A percentile compares a stretch with the other conserved stretches of the same genome.
phyloP scores from a whole-genome alignment of 2,888 invertebrate genomes.

The Pseudoips prasinana region DNA sequence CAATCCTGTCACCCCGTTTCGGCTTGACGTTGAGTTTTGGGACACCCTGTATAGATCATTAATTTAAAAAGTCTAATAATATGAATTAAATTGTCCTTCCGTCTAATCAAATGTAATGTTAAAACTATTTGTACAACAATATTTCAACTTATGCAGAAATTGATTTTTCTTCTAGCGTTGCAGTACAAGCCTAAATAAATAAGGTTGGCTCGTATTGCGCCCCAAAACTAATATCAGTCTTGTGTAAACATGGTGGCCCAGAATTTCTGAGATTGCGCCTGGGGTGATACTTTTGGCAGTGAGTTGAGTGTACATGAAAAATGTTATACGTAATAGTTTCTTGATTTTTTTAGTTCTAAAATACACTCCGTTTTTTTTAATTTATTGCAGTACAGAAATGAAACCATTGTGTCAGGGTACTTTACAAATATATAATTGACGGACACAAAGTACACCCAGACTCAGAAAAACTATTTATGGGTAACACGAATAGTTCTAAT shows the following conservation, averaged over 20 bases:
- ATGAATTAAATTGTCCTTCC: too few relatives aligned
- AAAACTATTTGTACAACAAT: slow-evolving; percentile 16
- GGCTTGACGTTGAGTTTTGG: too few relatives aligned
- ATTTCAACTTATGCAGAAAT: slow-evolving; percentile 22
- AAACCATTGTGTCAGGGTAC: too few relatives aligned
- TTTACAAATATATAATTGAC: too few relatives aligned
- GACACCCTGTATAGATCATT: too few relatives aligned
- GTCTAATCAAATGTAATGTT: not conserved
- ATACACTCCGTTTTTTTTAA: too few relatives aligned
- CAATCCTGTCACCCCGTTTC: too few relatives aligned
- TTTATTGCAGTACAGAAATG: too few relatives aligned
- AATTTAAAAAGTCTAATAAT: too few relatives aligned
- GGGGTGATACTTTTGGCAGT: slow-evolving; percentile 40
- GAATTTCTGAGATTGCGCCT: slow-evolving; percentile 48
- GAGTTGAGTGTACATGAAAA: slow-evolving; percentile 31
- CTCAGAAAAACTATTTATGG: too few relatives aligned
- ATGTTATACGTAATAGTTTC: slow-evolving; percentile 25
- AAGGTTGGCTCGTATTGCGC: slow-evolving; percentile 38
- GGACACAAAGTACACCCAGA: too few relatives aligned
- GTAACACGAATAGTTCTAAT: too few relatives aligned
- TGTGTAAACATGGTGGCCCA: slow-evolving; percentile 45
- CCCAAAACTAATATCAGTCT: slow-evolving; percentile 54
- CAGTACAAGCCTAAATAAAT: slow-evolving; percentile 45
- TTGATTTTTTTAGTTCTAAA: slow-evolving; percentile 34
- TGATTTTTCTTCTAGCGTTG: slow-evolving; percentile 36